Conservation (phyloP, 1,140 invertebrate species). For the Calephelis nemesis region DNA sequence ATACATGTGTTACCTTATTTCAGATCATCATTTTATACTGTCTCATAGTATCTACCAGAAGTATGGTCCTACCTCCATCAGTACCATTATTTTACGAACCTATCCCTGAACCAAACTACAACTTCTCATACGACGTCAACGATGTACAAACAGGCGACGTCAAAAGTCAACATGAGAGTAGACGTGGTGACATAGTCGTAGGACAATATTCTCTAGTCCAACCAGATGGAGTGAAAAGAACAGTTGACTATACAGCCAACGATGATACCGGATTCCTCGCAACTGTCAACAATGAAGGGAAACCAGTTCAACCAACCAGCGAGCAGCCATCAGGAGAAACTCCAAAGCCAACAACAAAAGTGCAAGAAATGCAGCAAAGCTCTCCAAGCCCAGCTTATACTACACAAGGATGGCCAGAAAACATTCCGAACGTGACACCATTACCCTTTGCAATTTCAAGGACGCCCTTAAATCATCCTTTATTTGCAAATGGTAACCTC, state of each 20-base stretch:
- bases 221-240: constrained; percentile 83
- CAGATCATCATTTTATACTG: constrained; percentile 53
- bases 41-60: constrained; percentile 49
- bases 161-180: constrained; percentile 73
- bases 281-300: constrained; percentile 56
- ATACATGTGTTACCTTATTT: constrained; percentile 21
- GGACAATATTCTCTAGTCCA: constrained; percentile 83
- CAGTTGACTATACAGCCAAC: constrained; percentile 82
- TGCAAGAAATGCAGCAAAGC: constrained; percentile 33
- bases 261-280: constrained; percentile 60
- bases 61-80: constrained; percentile 53
- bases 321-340: constrained; percentile 36
- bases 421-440: constrained; percentile 34
- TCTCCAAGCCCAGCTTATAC: constrained; percentile 34
- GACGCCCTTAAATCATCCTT: constrained; percentile 48
- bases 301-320: constrained; percentile 30
- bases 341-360: constrained; percentile 33
- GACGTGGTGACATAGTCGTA: constrained; percentile 81
- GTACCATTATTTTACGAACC: constrained; percentile 42
- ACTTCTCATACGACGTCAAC: constrained; percentile 84
- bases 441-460: constrained; percentile 47
- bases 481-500: constrained; percentile 42
- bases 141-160: constrained; percentile 79
- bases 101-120: constrained; percentile 72
- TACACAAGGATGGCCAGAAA: constrained; percentile 44